phyloP scores from a whole-genome alignment of 2,888 invertebrate species.

The Limnephilus auricula region DNA sequence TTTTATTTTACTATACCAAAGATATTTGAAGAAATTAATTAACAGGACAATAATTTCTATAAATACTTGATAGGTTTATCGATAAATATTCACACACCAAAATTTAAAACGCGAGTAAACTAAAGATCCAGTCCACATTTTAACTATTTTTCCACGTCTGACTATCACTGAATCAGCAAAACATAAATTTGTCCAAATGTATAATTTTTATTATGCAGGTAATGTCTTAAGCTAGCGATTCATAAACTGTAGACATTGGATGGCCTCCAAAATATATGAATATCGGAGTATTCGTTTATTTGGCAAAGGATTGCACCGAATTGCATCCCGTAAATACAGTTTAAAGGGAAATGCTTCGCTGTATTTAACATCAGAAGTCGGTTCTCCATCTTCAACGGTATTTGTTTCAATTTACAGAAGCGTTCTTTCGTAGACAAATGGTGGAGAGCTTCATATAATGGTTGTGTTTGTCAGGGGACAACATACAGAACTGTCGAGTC shows the following conservation, averaged over 20 bases:
- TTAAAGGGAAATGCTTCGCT: not conserved
- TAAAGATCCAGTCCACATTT: not conserved
- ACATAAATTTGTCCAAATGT: not conserved
- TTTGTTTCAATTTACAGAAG: slow-evolving; percentile 10
- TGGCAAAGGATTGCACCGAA: not conserved
- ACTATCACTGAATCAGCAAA: not conserved
- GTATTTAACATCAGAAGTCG: slow-evolving; percentile 11
- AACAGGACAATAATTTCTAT: too few species aligned
- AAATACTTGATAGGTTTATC: too few species aligned
- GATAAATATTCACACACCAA: not conserved
- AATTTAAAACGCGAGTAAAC: not conserved
- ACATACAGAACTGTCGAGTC: slow-evolving; percentile 17
- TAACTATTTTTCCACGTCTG: not conserved
- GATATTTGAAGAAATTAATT: not conserved
- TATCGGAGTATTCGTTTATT: not conserved
- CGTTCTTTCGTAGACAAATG: slow-evolving; percentile 4
- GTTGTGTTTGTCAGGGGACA: slow-evolving; percentile 19
- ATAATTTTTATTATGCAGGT: not conserved
- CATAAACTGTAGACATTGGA: slow-evolving; percentile 9
- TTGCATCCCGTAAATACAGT: not conserved
- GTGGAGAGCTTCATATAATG: slow-evolving; percentile 16
- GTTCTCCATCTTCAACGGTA: not conserved
- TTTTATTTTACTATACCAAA: too few species aligned
- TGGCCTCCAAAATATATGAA: slow-evolving; percentile 10
- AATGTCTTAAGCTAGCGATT: not conserved